Evolutionary conservation across 2,797 vertebrate species (phyloP), one percentile per base, ranked within the genome.

Genomic region (Adelosebastes latens): DNA sequence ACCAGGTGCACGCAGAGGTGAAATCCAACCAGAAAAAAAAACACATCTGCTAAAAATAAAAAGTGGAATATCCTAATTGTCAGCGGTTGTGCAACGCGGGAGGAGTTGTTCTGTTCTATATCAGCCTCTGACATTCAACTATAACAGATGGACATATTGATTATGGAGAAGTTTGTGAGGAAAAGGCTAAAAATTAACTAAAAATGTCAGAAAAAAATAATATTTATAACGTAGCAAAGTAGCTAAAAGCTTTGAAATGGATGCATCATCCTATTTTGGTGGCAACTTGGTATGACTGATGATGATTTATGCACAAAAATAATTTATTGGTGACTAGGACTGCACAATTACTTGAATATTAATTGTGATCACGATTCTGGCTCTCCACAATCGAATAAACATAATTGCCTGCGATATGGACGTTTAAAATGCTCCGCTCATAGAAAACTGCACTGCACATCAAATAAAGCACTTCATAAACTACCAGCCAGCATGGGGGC

Each of bases 1-100:
- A 90, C 80, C 67, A 49, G 76, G 72, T 55, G 73, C 81, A 71
- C 39, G 36, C 55, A 60, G 32, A 86, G 85, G 83, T 87, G 79
- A 86, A 72, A 69, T 13, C 31, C 1, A 77, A 62, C 18, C 9
- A 36, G 49, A 58, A 63, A 60, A 16, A 29, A 16, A 27, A 49
- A 46, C 0, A 12, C 55, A 39, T 34, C 25, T 11, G 9, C 18
- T 14, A 74, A 39, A 59, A 25, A 61, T 66, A 63, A 70, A 36
- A 46, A 34, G 70, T n/a, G 25, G 36, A 55, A 59, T 22, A 29
- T 60, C 56, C 24, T 75, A 76, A 77, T 59, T 76, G 59, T 68
- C 29, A 25, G 55, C 5, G 6, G 20, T 22, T 75, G 49, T 75
- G 64, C 20, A 49, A n/a, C 2, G 25, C 63, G 25, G 42, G 11